Conservation (phyloP, 2,797 vertebrate species). For the Muscicapa striata region DNA sequence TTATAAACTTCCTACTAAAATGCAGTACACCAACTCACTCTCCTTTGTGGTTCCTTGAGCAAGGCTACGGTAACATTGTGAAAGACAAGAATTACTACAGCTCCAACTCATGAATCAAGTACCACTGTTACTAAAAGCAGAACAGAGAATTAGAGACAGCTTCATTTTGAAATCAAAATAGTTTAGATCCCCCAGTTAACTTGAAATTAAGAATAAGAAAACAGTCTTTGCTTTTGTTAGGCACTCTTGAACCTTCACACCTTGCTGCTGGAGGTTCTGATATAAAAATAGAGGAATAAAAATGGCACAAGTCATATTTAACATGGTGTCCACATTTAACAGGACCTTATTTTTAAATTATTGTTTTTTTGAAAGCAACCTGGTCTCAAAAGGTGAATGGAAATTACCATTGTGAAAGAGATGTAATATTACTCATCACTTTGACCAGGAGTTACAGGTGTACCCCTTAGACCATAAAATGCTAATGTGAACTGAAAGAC, state of each 20-base stretch:
- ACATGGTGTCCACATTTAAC: not conserved
- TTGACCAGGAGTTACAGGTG: slow-evolving; percentile 36
- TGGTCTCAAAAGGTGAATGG: slow-evolving; percentile 19
- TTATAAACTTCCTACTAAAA: not conserved
- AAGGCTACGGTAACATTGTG: not conserved
- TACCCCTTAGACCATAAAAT: not conserved
- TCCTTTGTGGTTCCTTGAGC: not conserved
- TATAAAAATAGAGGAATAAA: slow-evolving; percentile 38
- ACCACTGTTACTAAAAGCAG: not conserved
- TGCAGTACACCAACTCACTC: not conserved
- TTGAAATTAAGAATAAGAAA: slow-evolving; percentile 4
- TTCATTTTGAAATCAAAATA: not conserved
- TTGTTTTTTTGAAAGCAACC: slow-evolving; percentile 28
- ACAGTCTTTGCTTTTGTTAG: not conserved
- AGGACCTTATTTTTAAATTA: slow-evolving; percentile 61
- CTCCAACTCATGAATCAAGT: not conserved
- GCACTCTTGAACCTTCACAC: slow-evolving; percentile 37
- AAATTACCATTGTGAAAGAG: slow-evolving; percentile 27
- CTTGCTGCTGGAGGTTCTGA: slow-evolving; percentile 31
- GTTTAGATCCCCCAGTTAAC: not conserved
- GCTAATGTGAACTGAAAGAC: not conserved
- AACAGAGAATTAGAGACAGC: not conserved
- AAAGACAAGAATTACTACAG: not conserved
- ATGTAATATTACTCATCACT: slow-evolving; percentile 31
- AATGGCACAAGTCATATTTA: slow-evolving; percentile 2